Evolutionary conservation across 2,113 vertebrate species (phyloP).

Genomic region (Sapajus apella): DNA sequence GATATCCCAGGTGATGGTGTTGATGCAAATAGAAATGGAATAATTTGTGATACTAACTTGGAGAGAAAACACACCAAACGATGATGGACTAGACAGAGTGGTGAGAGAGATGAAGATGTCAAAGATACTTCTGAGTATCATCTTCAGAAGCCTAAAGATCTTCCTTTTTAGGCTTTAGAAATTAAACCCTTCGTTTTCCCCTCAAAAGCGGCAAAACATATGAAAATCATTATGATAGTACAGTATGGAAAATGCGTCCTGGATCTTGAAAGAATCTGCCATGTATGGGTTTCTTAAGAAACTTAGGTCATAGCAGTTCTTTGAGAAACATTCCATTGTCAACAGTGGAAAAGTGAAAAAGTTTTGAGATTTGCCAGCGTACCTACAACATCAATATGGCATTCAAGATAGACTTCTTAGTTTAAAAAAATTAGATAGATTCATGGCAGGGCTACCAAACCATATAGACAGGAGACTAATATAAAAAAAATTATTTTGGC

Average conservation of each 20-base stretch:
- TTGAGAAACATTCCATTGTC: not conserved
- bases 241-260: not conserved
- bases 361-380: not conserved
- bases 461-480: not conserved
- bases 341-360: not conserved
- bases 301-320: not conserved
- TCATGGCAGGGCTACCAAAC: not conserved
- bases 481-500: not conserved
- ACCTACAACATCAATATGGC: not conserved
- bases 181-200: not conserved
- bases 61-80: not conserved
- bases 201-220: not conserved
- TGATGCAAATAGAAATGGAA: not conserved
- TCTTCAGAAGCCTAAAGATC: not conserved
- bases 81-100: not conserved
- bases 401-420: not conserved
- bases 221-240: not conserved
- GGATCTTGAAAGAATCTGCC: not conserved
- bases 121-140: not conserved
- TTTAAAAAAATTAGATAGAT: not conserved
- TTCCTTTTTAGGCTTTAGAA: not conserved
- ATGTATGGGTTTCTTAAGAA: not conserved
- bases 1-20: not conserved
- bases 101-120: not conserved
- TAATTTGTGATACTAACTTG: not conserved